Percentiles rank a stretch among this genome's conserved stretches.
Evolutionary conservation across 92 coral and sea anemone species (phyloP).

Genomic region (Blastomussa wellsi): DNA sequence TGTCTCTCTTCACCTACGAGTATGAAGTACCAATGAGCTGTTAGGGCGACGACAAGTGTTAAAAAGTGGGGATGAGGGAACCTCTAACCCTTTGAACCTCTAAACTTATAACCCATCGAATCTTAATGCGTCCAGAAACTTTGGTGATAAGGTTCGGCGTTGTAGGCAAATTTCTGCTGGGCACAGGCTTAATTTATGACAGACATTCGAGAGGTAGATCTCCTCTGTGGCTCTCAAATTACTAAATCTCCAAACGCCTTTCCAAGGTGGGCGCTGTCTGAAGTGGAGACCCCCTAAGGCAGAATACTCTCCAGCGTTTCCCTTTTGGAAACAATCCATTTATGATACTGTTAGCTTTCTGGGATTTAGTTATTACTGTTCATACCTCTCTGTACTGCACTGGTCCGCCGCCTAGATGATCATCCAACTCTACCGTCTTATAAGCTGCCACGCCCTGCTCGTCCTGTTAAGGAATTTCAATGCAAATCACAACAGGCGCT

Average conservation of each 20-base stretch:
- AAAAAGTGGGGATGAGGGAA: too few species aligned
- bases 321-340: not conserved
- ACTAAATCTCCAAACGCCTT: not conserved
- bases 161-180: too few species aligned
- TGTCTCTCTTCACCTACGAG: too few species aligned
- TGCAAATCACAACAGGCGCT: not conserved
- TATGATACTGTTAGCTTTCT: not conserved
- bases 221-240: not conserved
- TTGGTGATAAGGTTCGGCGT: too few species aligned
- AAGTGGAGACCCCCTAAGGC: not conserved
- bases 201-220: too few species aligned
- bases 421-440: slow-evolving; percentile 97
- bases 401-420: slow-evolving; percentile 93
- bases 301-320: not conserved
- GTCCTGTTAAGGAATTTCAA: slow-evolving; percentile 52
- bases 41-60: too few species aligned
- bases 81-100: too few species aligned
- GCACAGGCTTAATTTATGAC: too few species aligned
- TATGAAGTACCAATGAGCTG: too few species aligned
- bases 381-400: slow-evolving; percentile 96
- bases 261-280: not conserved
- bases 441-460: slow-evolving; percentile 98
- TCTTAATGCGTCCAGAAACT: too few species aligned
- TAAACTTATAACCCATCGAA: too few species aligned
- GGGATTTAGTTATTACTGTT: too few species aligned